Percentiles rank a stretch among this genome's conserved stretches.
These are phyloP conservation scores for Exaiptasia diaphana DNA, from an alignment of 64 coral and sea anemone genomes.

Conservation along the genomic window DNA sequence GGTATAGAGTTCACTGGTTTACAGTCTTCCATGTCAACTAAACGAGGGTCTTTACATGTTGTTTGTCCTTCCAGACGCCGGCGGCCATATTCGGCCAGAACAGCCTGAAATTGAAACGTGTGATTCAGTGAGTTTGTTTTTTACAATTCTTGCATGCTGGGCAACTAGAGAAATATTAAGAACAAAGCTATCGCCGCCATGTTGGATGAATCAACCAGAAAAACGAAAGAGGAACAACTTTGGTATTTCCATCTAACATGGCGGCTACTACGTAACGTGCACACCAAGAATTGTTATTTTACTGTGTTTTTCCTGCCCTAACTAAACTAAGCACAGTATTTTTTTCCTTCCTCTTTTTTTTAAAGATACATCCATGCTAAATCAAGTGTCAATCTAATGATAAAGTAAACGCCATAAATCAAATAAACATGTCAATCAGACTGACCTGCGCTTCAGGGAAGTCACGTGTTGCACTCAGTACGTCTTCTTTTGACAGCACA, in stretches of 20 bases:
- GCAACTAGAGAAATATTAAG: too few species aligned
- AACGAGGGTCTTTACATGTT: constrained; percentile 67
- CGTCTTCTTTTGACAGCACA: constrained; percentile 91
- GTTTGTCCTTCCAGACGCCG: constrained; percentile 71
- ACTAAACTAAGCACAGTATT: too few species aligned
- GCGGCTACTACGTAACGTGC: not conserved
- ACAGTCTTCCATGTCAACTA: constrained; percentile 88
- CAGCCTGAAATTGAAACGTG: constrained; percentile 34
- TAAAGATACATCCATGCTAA: too few species aligned
- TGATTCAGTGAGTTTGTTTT: too few species aligned
- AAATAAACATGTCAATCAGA: not conserved
- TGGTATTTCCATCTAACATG: too few species aligned
- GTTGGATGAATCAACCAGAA: too few species aligned
- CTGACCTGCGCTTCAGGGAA: constrained; percentile 94
- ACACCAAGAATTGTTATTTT: not conserved
- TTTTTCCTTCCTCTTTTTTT: too few species aligned
- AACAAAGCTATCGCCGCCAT: too few species aligned
- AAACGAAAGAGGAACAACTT: too few species aligned
- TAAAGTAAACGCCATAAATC: not conserved
- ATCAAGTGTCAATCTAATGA: too few species aligned
- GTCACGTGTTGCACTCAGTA: constrained; percentile 72
- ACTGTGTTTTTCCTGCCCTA: too few species aligned
- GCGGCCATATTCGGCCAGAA: constrained; percentile 83
- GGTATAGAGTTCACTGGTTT: not conserved
- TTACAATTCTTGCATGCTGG: too few species aligned